Conservation (phyloP, 2,113 vertebrate genomes). For the Gambusia holbrooki region DNA sequence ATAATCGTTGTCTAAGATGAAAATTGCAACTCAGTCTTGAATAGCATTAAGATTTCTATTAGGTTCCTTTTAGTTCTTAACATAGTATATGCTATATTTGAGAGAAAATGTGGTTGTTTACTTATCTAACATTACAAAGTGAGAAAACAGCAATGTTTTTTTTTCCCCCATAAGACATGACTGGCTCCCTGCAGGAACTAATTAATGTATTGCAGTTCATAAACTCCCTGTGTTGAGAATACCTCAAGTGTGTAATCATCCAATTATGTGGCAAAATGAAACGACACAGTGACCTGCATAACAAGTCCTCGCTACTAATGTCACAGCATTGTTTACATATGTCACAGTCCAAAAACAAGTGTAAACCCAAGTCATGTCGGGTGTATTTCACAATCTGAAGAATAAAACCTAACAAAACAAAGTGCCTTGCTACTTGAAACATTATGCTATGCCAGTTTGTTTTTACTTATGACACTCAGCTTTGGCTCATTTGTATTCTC, state of each 20-base stretch:
- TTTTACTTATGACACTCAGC: slow-evolving; percentile 29
- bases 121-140: slow-evolving; percentile 26
- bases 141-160: slow-evolving; percentile 28
- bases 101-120: slow-evolving; percentile 15
- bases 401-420: slow-evolving; percentile 23
- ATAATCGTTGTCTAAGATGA: background rate
- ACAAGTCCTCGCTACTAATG: slow-evolving; percentile 41
- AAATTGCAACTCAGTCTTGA: background rate
- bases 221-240: slow-evolving; percentile 58
- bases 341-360: slow-evolving; percentile 43
- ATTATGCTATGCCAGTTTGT: slow-evolving; percentile 14
- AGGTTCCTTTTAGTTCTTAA: background rate
- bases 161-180: slow-evolving; percentile 27
- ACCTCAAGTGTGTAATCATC: slow-evolving; percentile 72
- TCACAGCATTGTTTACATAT: slow-evolving; percentile 47
- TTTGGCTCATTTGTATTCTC: slow-evolving; percentile 65
- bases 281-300: slow-evolving; percentile 63
- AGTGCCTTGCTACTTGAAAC: slow-evolving; percentile 26
- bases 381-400: slow-evolving; percentile 29
- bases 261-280: slow-evolving; percentile 67
- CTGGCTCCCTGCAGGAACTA: slow-evolving; percentile 51
- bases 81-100: slow-evolving; percentile 15
- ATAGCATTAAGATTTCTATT: background rate
- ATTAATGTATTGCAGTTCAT: slow-evolving; percentile 67
- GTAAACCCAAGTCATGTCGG: slow-evolving; percentile 16